Conservation (phyloP, 2,113 vertebrate genomes). For the Apodemus sylvaticus region DNA sequence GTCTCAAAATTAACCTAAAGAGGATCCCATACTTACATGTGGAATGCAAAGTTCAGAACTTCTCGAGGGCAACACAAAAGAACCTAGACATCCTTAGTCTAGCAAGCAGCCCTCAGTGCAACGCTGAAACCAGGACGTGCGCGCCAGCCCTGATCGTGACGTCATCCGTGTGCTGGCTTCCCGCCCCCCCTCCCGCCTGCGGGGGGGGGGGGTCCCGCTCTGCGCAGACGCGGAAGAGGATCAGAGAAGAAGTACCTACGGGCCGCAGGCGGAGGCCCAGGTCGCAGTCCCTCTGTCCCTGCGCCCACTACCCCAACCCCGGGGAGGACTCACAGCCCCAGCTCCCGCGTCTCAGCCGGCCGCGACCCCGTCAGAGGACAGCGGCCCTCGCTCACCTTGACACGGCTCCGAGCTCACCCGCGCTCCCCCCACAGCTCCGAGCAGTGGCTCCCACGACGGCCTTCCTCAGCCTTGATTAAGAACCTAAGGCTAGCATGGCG, state of each 20-base stretch:
- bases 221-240: background rate
- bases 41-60: background rate
- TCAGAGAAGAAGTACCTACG: background rate
- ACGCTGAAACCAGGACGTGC: background rate
- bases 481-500: background rate
- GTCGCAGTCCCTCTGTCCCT: background rate
- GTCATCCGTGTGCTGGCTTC: background rate
- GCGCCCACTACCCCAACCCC: background rate
- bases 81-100: background rate
- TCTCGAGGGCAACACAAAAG: background rate
- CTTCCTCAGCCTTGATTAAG: background rate
- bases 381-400: background rate
- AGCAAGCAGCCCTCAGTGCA: background rate
- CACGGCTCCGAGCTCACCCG: background rate
- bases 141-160: background rate
- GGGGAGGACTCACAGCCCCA: background rate
- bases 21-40: background rate
- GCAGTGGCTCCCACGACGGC: background rate
- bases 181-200: background rate
- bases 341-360: background rate
- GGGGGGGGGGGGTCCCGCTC: background rate
- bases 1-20: background rate
- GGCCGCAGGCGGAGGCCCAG: background rate
- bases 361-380: background rate
- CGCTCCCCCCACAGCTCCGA: background rate